These are phyloP conservation scores for Aplochiton taeniatus DNA, from an alignment of 2,797 vertebrate species.

Conservation along the genomic window DNA sequence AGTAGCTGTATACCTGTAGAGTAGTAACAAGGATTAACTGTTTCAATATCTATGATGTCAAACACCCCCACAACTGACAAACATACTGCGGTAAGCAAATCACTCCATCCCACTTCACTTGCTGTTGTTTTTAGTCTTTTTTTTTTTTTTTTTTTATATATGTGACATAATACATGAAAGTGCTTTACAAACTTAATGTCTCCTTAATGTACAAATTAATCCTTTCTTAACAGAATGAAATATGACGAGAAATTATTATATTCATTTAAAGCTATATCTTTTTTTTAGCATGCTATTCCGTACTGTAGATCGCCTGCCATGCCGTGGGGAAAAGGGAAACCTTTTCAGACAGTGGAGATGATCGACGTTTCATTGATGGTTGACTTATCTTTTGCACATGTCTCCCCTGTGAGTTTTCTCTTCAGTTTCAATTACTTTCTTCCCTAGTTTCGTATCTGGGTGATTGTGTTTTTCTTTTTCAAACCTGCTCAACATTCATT, in stretches of 20 bases:
- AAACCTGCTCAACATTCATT: slow-evolving; percentile 86
- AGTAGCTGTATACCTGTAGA: slow-evolving; percentile 98
- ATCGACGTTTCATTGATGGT: slow-evolving; percentile 47
- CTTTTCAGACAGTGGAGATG: slow-evolving; percentile 60
- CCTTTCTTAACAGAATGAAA: slow-evolving; percentile 74
- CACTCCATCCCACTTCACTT: slow-evolving; percentile 84
- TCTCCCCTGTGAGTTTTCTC: slow-evolving; percentile 48
- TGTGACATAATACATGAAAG: slow-evolving; percentile 86
- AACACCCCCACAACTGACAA: slow-evolving; percentile 96
- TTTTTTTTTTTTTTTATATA: slow-evolving; percentile 67
- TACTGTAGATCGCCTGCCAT: slow-evolving; percentile 91
- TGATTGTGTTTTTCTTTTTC: slow-evolving; percentile 62
- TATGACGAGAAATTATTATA: slow-evolving; percentile 82
- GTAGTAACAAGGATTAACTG: slow-evolving; percentile 98
- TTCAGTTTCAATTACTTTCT: slow-evolving; percentile 32
- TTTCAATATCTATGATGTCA: slow-evolving; percentile 98
- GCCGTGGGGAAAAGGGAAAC: slow-evolving; percentile 79
- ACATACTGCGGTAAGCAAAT: slow-evolving; percentile 96
- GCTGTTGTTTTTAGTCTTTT: no score
- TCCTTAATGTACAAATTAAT: slow-evolving; percentile 85
- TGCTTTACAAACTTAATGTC: slow-evolving; percentile 90
- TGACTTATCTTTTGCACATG: slow-evolving; percentile 64
- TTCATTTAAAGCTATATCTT: slow-evolving; percentile 78
- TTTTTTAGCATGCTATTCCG: slow-evolving; percentile 90
- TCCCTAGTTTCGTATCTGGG: slow-evolving; percentile 39